phyloP scores from a whole-genome alignment of 2,113 vertebrate species.

The Cottus gobio region DNA sequence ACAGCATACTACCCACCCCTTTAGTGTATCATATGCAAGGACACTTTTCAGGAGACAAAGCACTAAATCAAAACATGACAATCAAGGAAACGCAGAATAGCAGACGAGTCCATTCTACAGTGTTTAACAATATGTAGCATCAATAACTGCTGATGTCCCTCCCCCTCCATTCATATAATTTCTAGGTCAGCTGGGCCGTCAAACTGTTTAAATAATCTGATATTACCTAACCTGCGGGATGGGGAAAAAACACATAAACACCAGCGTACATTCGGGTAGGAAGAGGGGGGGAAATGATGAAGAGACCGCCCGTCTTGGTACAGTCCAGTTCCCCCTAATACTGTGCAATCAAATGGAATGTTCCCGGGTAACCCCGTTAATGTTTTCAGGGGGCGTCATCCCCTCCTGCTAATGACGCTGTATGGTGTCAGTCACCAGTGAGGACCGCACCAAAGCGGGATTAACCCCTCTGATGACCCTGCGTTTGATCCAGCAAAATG shows the following conservation, averaged over 20 bases:
- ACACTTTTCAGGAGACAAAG: conserved; percentile 26
- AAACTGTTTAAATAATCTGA: conserved; percentile 18
- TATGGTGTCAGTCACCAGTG: conserved; percentile 48
- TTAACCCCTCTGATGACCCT: conserved; percentile 47
- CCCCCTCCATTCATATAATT: not conserved
- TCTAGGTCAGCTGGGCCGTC: not conserved
- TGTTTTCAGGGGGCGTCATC: conserved; percentile 53
- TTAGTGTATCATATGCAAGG: conserved; percentile 16
- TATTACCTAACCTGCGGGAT: conserved; percentile 1
- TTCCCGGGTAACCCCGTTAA: conserved; percentile 59
- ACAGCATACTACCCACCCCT: too few relatives aligned
- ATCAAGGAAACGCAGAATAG: not conserved
- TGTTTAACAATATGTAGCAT: not conserved
- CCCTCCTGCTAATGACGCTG: conserved; percentile 14
- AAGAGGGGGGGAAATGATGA: too few relatives aligned
- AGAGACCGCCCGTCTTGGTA: conserved; percentile 1
- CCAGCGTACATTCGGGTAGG: too few relatives aligned
- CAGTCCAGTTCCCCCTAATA: not conserved
- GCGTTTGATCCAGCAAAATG: conserved; percentile 43
- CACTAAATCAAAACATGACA: not conserved
- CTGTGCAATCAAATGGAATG: conserved; percentile 21
- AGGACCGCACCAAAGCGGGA: conserved; percentile 51
- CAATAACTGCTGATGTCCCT: not conserved
- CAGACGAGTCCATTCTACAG: not conserved
- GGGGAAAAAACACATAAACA: conserved; percentile 9